Evolutionary conservation across 2,888 invertebrate genomes (phyloP).

Genomic region (Siphlonurus alternatus): DNA sequence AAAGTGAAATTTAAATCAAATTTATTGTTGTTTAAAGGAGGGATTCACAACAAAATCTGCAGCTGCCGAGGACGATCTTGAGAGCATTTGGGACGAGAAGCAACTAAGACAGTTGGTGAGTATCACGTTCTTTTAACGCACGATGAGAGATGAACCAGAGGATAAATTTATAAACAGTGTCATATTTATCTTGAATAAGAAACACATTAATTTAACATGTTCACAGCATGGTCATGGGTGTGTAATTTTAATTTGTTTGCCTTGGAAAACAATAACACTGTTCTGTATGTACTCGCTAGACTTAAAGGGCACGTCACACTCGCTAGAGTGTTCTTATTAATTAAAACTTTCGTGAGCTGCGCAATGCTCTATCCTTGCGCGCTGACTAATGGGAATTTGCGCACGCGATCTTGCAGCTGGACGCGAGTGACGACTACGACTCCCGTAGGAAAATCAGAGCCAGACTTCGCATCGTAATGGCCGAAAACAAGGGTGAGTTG

Average conservation of each 20-base stretch:
- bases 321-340: too few relatives aligned
- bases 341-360: not conserved
- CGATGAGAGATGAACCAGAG: too few relatives aligned
- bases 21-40: not conserved
- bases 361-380: too few relatives aligned
- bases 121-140: constrained; percentile 15
- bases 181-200: too few relatives aligned
- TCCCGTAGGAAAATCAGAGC: constrained; percentile 66
- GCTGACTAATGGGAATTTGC: not conserved
- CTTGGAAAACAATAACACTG: too few relatives aligned
- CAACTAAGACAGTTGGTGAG: constrained; percentile 52
- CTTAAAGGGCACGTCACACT: not conserved
- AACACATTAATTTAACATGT: too few relatives aligned
- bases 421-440: constrained; percentile 73
- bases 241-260: not conserved
- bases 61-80: constrained; percentile 33
- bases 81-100: constrained; percentile 62
- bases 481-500: constrained; percentile 70
- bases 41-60: not conserved
- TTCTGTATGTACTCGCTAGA: not conserved
- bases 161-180: not conserved
- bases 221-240: too few relatives aligned
- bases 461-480: constrained; percentile 67
- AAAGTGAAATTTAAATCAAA: too few relatives aligned
- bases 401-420: constrained; percentile 41